These are phyloP conservation scores for Saturnia pavonia DNA, from an alignment of 2,888 invertebrate species.

Conservation along the genomic window DNA sequence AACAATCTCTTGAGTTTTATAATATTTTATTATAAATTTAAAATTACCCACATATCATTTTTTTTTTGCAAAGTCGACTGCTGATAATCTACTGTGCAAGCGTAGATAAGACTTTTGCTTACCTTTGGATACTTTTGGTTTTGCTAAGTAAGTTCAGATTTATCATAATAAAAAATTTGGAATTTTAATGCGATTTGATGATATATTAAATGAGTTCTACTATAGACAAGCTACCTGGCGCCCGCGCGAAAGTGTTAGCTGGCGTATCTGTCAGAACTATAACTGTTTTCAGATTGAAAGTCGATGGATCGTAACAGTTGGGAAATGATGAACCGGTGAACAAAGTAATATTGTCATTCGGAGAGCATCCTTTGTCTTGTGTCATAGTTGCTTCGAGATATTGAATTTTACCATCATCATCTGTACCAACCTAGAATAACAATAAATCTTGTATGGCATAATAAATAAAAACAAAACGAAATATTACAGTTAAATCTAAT, in stretches of 20 bases:
- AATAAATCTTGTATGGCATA: not conserved
- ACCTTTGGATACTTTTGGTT: not conserved
- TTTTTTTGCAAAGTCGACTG: not conserved
- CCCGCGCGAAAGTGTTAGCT: slow-evolving; percentile 85
- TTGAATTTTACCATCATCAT: slow-evolving; percentile 85
- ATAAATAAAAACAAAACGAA: too few relatives aligned
- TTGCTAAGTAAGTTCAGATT: not conserved
- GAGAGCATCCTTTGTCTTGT: slow-evolving; percentile 74
- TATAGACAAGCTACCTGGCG: slow-evolving; percentile 83
- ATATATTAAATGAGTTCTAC: too few relatives aligned
- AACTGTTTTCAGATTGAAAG: slow-evolving; percentile 73
- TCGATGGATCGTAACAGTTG: slow-evolving; percentile 80
- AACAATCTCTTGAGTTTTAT: too few relatives aligned
- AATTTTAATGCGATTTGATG: too few relatives aligned
- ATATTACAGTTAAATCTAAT: too few relatives aligned
- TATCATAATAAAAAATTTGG: not conserved
- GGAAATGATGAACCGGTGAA: slow-evolving; percentile 59
- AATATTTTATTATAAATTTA: too few relatives aligned
- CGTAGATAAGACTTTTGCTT: not conserved
- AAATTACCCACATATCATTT: too few relatives aligned
- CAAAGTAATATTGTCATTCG: slow-evolving; percentile 73
- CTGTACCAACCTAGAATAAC: slow-evolving; percentile 77
- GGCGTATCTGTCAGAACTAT: slow-evolving; percentile 84
- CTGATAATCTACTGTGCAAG: too few relatives aligned
- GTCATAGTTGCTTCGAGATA: slow-evolving; percentile 79